Evolutionary conservation across 2,113 vertebrate species (phyloP), one percentile per base, ranked within the genome.

Genomic region (Clarias macrocephalus): DNA sequence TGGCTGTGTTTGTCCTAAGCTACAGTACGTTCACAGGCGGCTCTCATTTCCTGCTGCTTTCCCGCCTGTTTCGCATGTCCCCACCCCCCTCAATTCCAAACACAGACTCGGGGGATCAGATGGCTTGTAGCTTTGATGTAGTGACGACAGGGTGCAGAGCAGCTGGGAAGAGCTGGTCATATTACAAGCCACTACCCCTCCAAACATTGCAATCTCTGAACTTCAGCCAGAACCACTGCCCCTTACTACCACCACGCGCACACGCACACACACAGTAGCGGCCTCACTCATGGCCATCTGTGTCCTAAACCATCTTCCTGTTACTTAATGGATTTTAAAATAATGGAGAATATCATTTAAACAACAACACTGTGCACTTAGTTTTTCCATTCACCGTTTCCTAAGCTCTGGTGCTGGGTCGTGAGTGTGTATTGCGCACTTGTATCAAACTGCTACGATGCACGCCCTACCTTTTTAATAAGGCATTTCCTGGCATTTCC

Each of bases 11-110:
- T 92, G 92, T 93, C 92, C 89, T 91, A 93, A 87, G 90, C 87
- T 86, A 82, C 48, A 48, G 48, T 48, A 48, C 90, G 91, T 94
- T 95, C 94, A 90, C 91, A 88, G 88, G 90, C 84, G 86, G 59
- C 72, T 89, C 86, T 93, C 87, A 92, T 93, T 94, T 95, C 93
- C 94, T 93, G 91, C 66, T 28, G 75, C 75, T 88, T 87, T 89
- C 88, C 88, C 84, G 82, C 85, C 85, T 54, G 59, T 84, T 84
- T 76, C 60, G 48, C 54, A 56, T 68, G n/a, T 54, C 52, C 85
- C 75, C 75, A 54, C 75, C 91, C 87, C 88, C 77, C 77, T 25
- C 62, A 23, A 30, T 65, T 73, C 75, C 65, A 63, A 82, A 73
- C 72, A 87, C 86, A 59, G 80, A 54, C 80, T 83, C 60, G 19